Evolutionary conservation across 2,797 vertebrate species (phyloP).

Genomic region (Labroides dimidiatus): DNA sequence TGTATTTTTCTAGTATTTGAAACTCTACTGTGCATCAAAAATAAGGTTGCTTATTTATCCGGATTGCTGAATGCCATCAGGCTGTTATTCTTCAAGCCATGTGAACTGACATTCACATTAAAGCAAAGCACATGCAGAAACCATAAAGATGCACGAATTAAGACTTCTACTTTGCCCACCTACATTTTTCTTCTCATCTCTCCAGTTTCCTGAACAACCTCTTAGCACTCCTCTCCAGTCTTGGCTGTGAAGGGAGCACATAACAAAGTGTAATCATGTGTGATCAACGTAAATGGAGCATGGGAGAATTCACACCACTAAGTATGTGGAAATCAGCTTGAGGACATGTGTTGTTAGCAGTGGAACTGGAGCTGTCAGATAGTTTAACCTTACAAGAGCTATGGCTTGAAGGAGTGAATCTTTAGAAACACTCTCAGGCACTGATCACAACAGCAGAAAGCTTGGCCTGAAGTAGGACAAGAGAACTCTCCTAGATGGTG

Average conservation of each 20-base stretch:
- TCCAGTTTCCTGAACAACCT: constrained; percentile 15
- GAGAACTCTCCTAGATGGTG: constrained; percentile 46
- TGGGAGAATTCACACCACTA: constrained; percentile 64
- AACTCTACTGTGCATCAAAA: too few relatives aligned
- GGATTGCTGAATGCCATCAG: not conserved
- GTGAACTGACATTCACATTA: not conserved
- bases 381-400: constrained; percentile 67
- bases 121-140: constrained; percentile 9
- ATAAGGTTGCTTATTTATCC: not conserved
- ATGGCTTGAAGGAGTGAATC: constrained; percentile 45
- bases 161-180: constrained; percentile 21
- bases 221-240: constrained; percentile 2
- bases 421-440: constrained; percentile 48
- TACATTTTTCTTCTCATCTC: constrained; percentile 26
- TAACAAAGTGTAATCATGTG: constrained; percentile 64
- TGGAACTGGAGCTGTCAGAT: constrained; percentile 68
- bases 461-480: constrained; percentile 59
- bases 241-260: constrained; percentile 16
- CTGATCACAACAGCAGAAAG: constrained; percentile 36
- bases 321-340: constrained; percentile 65
- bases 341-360: constrained; percentile 55
- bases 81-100: not conserved
- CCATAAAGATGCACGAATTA: constrained; percentile 8
- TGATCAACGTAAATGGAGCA: constrained; percentile 71
- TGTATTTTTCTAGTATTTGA: not conserved